Conservation (phyloP, 2,797 vertebrate species). For the Geotria australis region DNA sequence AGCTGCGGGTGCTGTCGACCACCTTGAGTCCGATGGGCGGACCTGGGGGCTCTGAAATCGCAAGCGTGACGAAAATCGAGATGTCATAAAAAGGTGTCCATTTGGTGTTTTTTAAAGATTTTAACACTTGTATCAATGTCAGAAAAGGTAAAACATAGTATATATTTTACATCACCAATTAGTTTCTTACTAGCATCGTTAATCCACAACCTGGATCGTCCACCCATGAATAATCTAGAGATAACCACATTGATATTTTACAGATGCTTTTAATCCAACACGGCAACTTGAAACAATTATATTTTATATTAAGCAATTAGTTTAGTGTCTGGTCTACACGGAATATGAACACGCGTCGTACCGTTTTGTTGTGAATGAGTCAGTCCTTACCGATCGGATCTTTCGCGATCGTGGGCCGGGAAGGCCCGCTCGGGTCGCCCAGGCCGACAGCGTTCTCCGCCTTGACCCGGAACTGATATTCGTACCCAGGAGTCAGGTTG, state of each 20-base stretch:
- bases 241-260: no score
- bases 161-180: conserved; percentile 1
- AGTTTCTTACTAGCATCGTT: no score
- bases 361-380: no score
- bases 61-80: no score
- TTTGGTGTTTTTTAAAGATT: no score
- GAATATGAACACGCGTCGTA: no score
- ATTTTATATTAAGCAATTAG: no score
- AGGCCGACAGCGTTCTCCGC: conserved; percentile 87
- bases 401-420: conserved; percentile 54
- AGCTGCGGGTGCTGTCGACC: conserved; percentile 50
- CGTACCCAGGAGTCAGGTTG: conserved; percentile 58
- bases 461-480: conserved; percentile 91
- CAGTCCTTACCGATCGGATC: conserved; percentile 49
- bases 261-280: no score
- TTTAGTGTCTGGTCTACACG: no score
- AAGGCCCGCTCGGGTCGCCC: conserved; percentile 58
- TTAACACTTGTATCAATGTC: background rate
- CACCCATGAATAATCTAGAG: no score
- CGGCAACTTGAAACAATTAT: no score
- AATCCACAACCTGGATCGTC: no score
- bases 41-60: conserved; percentile 49
- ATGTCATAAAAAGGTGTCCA: background rate
- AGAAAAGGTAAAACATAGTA: conserved; percentile 2
- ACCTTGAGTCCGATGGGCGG: conserved; percentile 69